phyloP scores from a whole-genome alignment of 2,113 vertebrate species.

The Labeo rohita region DNA sequence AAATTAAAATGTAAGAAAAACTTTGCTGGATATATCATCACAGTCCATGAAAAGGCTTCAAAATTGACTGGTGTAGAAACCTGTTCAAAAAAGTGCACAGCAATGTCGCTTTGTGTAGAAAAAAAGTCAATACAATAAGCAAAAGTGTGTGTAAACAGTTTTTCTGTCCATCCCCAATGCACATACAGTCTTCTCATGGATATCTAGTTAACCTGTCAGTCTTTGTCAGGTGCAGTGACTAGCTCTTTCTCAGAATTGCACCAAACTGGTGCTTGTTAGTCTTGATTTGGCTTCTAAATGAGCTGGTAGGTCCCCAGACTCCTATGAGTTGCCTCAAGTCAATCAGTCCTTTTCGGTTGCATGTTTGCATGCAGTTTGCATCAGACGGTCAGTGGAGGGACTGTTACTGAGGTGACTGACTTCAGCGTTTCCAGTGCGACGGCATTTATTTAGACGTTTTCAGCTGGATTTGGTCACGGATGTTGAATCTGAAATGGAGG shows the following conservation, averaged over 20 bases:
- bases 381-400: background rate
- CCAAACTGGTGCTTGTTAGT: background rate
- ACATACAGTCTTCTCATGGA: background rate
- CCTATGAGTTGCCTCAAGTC: background rate
- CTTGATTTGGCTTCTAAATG: background rate
- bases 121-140: background rate
- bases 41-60: too few species aligned
- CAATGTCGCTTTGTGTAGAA: too few species aligned
- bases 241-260: background rate
- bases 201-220: background rate
- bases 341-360: background rate
- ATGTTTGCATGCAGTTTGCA: background rate
- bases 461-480: slow-evolving; percentile 6
- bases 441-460: background rate
- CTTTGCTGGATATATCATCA: background rate
- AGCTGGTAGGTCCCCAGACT: background rate
- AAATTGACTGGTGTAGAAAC: too few species aligned
- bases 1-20: too few species aligned
- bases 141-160: background rate
- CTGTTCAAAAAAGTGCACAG: too few species aligned
- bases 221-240: background rate
- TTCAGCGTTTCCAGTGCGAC: background rate
- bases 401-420: background rate
- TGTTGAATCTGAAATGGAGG: slow-evolving; percentile 13
- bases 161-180: background rate